These are phyloP conservation scores for Aramus guarauna DNA, from an alignment of 2,113 vertebrate species.

Conservation along the genomic window DNA sequence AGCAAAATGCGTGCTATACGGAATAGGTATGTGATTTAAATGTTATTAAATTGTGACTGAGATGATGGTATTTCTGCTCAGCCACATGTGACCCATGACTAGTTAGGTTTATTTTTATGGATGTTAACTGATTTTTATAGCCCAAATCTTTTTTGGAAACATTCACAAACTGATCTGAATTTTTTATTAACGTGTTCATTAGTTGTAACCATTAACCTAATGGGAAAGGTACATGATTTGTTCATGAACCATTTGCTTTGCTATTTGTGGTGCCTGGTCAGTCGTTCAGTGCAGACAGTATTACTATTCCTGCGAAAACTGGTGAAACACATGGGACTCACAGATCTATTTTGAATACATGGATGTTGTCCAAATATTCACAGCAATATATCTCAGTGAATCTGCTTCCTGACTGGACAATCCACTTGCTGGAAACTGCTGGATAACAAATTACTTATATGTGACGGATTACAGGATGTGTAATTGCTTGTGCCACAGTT, in stretches of 20 bases:
- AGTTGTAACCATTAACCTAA: neutral
- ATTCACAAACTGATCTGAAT: neutral
- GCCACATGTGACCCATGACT: neutral
- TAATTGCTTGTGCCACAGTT: conserved; percentile 43
- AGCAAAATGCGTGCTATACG: neutral
- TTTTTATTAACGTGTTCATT: neutral
- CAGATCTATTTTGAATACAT: conserved; percentile 40
- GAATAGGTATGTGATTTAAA: conserved; percentile 9
- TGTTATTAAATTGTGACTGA: conserved; percentile 30
- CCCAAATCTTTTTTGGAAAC: neutral
- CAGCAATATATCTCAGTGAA: conserved; percentile 38
- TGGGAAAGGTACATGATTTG: neutral
- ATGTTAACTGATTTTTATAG: neutral
- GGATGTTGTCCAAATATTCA: conserved; percentile 51
- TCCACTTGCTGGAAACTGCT: conserved; percentile 8
- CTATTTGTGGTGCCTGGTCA: neutral
- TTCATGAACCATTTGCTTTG: neutral
- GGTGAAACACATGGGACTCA: neutral
- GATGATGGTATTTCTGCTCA: conserved; percentile 26
- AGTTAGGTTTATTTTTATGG: conserved; percentile 32
- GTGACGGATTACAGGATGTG: conserved; percentile 23
- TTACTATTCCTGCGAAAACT: neutral
- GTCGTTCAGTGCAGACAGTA: neutral
- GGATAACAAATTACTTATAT: conserved; percentile 27
- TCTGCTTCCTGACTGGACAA: conserved; percentile 52